phyloP scores from a whole-genome alignment of 2,797 vertebrate genomes.

The Coilia nasus region DNA sequence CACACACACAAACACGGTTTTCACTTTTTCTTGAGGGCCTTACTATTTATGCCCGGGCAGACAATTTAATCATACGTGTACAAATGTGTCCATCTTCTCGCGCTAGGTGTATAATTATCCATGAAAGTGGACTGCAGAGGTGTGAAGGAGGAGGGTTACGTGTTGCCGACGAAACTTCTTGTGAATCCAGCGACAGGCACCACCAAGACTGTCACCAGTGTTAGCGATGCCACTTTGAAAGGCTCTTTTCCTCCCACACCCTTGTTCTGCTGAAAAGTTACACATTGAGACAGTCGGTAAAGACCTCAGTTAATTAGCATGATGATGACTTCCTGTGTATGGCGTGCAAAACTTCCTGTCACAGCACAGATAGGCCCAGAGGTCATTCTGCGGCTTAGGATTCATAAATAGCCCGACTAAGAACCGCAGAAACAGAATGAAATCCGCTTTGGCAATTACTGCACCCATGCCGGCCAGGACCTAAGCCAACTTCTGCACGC shows the following conservation, averaged over 20 bases:
- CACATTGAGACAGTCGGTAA: neutral
- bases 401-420: neutral
- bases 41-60: neutral
- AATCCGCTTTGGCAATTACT: conserved; percentile 5
- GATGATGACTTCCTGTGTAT: neutral
- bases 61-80: neutral
- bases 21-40: neutral
- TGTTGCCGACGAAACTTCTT: no score
- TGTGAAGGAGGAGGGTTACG: neutral
- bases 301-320: neutral
- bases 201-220: neutral
- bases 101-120: conserved; percentile 9
- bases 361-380: neutral
- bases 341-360: neutral
- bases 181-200: neutral
- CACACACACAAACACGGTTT: neutral
- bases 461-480: neutral
- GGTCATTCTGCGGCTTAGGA: neutral
- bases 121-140: neutral
- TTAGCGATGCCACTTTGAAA: neutral
- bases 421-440: neutral
- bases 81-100: neutral
- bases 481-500: neutral
- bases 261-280: neutral
- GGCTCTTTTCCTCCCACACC: neutral